Percentiles rank a stretch among this genome's conserved stretches.
Conservation (phyloP, 2,888 invertebrate genomes). For the Phasia obesa region DNA sequence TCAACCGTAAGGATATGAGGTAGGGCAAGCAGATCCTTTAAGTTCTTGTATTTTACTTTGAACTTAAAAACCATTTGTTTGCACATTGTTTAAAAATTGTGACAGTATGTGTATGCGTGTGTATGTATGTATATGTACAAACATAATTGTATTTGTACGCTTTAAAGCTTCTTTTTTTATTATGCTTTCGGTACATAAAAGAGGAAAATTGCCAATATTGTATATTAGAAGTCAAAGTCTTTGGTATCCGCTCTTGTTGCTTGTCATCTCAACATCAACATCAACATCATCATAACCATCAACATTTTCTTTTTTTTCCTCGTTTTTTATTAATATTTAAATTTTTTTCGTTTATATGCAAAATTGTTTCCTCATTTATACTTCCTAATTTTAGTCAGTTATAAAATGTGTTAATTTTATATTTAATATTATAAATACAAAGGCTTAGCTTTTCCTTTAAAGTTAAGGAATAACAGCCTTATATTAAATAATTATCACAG, state of each 20-base stretch:
- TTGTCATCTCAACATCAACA: conserved; percentile 58
- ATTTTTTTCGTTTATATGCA: conserved; percentile 33
- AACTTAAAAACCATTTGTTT: conserved; percentile 67
- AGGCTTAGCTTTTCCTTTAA: neutral
- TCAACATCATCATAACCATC: conserved; percentile 10
- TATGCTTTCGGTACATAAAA: neutral
- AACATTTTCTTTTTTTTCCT: neutral
- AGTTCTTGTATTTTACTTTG: conserved; percentile 48
- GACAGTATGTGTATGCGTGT: conserved; percentile 29
- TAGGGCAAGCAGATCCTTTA: conserved; percentile 30
- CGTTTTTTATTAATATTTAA: conserved; percentile 50
- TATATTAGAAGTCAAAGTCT: conserved; percentile 48
- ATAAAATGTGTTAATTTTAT: conserved; percentile 48
- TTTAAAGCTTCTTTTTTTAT: conserved; percentile 41
- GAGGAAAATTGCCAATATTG: conserved; percentile 29
- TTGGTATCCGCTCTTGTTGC: conserved; percentile 57
- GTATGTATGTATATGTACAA: conserved; percentile 1
- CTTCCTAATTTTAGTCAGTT: conserved; percentile 40
- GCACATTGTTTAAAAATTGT: conserved; percentile 65
- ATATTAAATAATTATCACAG: too few relatives aligned
- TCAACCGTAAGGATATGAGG: conserved; percentile 6
- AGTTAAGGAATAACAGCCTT: conserved; percentile 16
- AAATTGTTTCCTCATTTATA: conserved; percentile 39
- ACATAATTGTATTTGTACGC: neutral
- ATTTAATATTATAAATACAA: neutral